These are phyloP conservation scores for Brassicogethes aeneus DNA, from an alignment of 2,888 invertebrate species.

Conservation along the genomic window DNA sequence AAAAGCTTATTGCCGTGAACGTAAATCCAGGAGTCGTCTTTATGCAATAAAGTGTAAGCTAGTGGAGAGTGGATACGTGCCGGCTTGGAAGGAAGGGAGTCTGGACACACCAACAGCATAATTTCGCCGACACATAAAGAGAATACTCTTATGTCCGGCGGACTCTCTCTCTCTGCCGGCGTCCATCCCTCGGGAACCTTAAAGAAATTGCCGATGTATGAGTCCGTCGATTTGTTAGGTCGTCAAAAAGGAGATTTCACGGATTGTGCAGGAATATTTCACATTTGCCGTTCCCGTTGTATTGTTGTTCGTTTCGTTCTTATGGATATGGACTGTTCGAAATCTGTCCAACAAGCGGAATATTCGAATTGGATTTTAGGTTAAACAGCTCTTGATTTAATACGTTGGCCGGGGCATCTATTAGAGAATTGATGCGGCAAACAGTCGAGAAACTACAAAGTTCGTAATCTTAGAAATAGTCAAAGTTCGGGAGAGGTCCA, in stretches of 20 bases:
- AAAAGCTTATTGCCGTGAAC: too few species aligned
- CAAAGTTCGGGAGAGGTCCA: slow-evolving; percentile 33
- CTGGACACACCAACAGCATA: slow-evolving; percentile 43
- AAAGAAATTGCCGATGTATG: slow-evolving; percentile 44
- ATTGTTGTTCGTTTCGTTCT: background rate
- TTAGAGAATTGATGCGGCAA: slow-evolving; percentile 10
- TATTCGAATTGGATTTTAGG: too few species aligned
- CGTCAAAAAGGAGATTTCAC: slow-evolving; percentile 25
- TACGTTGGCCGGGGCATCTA: background rate
- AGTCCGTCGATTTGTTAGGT: slow-evolving; percentile 37
- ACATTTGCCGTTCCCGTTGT: background rate
- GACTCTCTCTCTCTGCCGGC: too few species aligned
- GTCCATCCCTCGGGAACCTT: slow-evolving; percentile 37
- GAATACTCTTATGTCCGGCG: slow-evolving; percentile 41
- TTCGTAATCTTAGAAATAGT: slow-evolving; percentile 35
- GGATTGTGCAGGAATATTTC: background rate
- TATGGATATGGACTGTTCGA: slow-evolving; percentile 1
- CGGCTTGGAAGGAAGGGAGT: slow-evolving; percentile 30
- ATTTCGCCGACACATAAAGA: slow-evolving; percentile 41
- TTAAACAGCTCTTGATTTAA: slow-evolving; percentile 1
- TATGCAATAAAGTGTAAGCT: too few species aligned
- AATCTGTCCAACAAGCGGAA: too few species aligned
- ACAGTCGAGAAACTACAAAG: slow-evolving; percentile 14
- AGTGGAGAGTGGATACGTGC: too few species aligned
- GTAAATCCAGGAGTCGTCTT: too few species aligned